These are phyloP conservation scores for Drosophila baimaii DNA, from an alignment of 1,140 invertebrate genomes.

Conservation along the genomic window DNA sequence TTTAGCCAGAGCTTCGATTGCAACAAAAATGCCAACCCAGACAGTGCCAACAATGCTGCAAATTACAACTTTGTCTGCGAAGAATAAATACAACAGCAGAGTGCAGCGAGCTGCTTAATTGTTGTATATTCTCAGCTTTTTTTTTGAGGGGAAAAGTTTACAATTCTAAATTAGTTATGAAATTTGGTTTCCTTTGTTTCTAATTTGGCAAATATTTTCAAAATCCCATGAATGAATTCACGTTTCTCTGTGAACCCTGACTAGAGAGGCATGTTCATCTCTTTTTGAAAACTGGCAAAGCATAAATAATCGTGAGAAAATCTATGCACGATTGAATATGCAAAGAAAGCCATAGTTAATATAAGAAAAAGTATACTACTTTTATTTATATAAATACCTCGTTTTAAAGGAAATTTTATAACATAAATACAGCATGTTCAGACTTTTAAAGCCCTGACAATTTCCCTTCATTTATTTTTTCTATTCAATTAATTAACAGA, in stretches of 20 bases:
- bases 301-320: background rate
- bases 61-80: conserved; percentile 30
- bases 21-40: conserved; percentile 22
- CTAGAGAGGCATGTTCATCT: background rate
- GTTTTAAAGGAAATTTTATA: background rate
- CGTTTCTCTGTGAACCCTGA: conserved; percentile 15
- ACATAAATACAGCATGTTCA: too few species aligned
- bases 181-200: background rate
- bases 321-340: conserved; percentile 10
- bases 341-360: background rate
- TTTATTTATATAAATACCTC: background rate
- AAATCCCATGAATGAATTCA: background rate
- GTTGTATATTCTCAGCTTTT: too few species aligned
- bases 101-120: conserved; percentile 27
- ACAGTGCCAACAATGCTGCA: conserved; percentile 36
- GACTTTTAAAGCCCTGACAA: background rate
- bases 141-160: background rate
- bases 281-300: background rate
- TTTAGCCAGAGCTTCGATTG: conserved; percentile 58
- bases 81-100: conserved; percentile 23
- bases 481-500: background rate
- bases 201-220: background rate
- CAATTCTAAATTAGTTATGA: background rate
- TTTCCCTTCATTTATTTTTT: background rate
- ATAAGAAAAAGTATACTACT: background rate